Percentiles rank a stretch among this genome's conserved stretches.
phyloP scores from a whole-genome alignment of 2,888 invertebrate genomes.

The Tiphia femorata region DNA sequence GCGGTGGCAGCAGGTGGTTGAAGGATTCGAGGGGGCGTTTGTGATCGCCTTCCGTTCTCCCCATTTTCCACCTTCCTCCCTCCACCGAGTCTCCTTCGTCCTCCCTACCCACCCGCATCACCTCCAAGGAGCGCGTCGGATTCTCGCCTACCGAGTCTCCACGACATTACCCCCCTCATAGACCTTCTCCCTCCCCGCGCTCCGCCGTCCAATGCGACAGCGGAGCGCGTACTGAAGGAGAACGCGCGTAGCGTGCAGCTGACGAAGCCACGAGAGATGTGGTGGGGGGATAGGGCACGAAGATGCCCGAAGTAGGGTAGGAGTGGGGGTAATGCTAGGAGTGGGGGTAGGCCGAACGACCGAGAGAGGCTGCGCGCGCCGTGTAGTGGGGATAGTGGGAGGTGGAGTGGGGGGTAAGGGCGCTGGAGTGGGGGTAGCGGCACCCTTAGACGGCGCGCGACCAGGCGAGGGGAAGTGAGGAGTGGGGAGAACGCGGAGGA shows the following conservation, averaged over 20 bases:
- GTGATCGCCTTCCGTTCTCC: conserved; percentile 55
- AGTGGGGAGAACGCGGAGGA: conserved; percentile 34
- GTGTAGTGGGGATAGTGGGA: conserved; percentile 14
- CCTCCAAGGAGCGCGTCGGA: too few species aligned
- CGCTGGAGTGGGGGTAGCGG: conserved; percentile 10
- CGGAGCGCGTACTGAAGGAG: conserved; percentile 27
- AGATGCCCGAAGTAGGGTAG: conserved; percentile 17
- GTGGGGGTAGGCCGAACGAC: conserved; percentile 42
- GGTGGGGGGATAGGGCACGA: conserved; percentile 50
- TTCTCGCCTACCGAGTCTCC: too few species aligned
- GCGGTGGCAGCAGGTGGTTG: conserved; percentile 65
- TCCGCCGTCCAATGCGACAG: conserved; percentile 18
- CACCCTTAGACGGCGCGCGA: background rate
- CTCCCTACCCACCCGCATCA: conserved; percentile 51
- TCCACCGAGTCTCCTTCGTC: conserved; percentile 5
- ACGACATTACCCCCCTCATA: conserved; percentile 48
- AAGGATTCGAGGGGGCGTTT: conserved; percentile 61
- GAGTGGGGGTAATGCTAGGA: conserved; percentile 61
- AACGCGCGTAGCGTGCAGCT: conserved; percentile 16
- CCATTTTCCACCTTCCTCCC: conserved; percentile 22
- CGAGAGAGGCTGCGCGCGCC: background rate
- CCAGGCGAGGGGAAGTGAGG: conserved; percentile 10
- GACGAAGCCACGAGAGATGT: conserved; percentile 6
- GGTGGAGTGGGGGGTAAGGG: conserved; percentile 39
- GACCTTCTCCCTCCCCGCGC: conserved; percentile 9